Evolutionary conservation across 2,888 invertebrate genomes (phyloP), one percentile per base, ranked within the genome.

Genomic region (Oligia strigilis): DNA sequence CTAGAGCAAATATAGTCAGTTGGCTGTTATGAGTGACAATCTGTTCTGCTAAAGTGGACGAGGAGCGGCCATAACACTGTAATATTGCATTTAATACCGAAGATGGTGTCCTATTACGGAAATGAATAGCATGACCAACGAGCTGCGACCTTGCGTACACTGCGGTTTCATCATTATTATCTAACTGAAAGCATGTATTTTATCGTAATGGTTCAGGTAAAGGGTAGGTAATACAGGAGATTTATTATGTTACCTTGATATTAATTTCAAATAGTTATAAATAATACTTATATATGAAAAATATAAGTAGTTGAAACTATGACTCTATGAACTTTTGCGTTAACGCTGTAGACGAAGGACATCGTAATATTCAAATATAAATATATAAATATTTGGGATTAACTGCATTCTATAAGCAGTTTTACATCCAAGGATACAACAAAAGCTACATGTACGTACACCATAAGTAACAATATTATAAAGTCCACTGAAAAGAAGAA

Each of bases 51-150:
- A 67, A 74, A 80, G 71, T 75, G 75, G 74, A 36, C 66, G 74
- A 75, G 64, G 75, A 77, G 77, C 77, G 74, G 79, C 81, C 74
- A 73, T 81, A 88, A 78, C 67, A 66, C 73, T 77, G 76, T 81
- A 87, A 86, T 83, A 87, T 84, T 89, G 89, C 88, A 92, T 92
- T 90, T 90, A 90, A 90, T 90, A 91, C 85, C 82, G 85, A 90
- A 89, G 83, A 82, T 71, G 88, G 93, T 93, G 89, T 95, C 91
- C 78, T 86, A 90, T 95, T 94, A 93, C 95, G 95, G 96, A 96
- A 95, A 94, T 92, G 89, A 90, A 91, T 91, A 91, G 91, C 91
- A 92, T 93, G 93, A 93, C 91, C 91, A 90, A 77, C 83, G 74
- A 81, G 81, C 86, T 69, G 65, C 91, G 93, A 92, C 95, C 95